Percentiles rank a stretch among this genome's conserved stretches.
These are phyloP conservation scores for Morus bassanus DNA, from an alignment of 2,797 vertebrate genomes.

Conservation along the genomic window DNA sequence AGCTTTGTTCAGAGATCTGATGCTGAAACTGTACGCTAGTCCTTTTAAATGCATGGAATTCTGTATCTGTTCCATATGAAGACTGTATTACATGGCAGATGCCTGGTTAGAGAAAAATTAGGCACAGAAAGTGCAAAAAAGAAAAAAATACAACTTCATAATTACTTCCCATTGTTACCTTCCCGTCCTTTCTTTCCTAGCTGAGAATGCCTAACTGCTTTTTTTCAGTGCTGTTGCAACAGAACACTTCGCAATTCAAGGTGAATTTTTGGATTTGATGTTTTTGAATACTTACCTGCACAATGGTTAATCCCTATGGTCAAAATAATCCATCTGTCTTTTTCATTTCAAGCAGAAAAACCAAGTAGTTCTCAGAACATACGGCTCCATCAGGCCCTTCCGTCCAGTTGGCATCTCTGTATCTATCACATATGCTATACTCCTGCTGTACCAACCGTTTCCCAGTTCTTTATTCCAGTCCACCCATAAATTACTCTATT, in stretches of 20 bases:
- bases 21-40: not conserved
- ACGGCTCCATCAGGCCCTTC: not conserved
- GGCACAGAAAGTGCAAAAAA: not conserved
- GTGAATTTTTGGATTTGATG: not conserved
- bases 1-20: not conserved
- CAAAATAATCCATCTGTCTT: not conserved
- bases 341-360: not conserved
- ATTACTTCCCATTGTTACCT: not conserved
- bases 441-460: not conserved
- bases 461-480: not conserved
- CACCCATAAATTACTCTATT: not conserved
- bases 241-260: not conserved
- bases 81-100: not conserved
- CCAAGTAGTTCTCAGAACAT: not conserved
- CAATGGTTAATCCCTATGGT: not conserved
- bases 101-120: not conserved
- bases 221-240: not conserved
- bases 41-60: not conserved
- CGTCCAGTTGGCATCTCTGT: not conserved
- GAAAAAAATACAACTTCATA: not conserved
- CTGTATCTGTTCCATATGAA: not conserved
- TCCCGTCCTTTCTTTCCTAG: not conserved
- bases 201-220: not conserved
- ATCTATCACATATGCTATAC: not conserved
- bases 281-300: not conserved